phyloP scores from a whole-genome alignment of 2,113 vertebrate species.

The Grammomys surdaster region DNA sequence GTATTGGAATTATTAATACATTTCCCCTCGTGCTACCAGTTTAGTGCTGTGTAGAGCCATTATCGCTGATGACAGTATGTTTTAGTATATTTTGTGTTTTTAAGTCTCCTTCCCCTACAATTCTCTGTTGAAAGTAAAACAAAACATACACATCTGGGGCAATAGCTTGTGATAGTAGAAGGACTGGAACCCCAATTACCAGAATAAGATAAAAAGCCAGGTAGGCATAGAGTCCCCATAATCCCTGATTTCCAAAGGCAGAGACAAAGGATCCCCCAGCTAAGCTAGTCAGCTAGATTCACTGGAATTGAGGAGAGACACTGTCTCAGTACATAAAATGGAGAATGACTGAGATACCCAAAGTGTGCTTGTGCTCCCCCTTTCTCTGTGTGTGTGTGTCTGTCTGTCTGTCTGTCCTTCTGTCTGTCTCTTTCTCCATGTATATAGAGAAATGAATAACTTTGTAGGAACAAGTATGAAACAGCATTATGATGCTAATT shows the following conservation, averaged over 20 bases:
- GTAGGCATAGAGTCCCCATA: not conserved
- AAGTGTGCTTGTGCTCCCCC: not conserved
- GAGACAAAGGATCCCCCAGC: not conserved
- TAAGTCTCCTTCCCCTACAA: not conserved
- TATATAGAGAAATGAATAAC: not conserved
- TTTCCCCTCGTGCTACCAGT: not conserved
- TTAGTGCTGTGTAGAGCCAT: not conserved
- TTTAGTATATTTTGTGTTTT: not conserved
- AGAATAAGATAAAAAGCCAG: not conserved
- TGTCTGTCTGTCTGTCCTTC: not conserved
- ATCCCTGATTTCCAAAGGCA: not conserved
- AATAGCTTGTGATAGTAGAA: not conserved
- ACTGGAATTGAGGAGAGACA: not conserved
- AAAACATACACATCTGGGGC: not conserved
- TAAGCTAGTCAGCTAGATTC: not conserved
- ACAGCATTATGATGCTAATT: not conserved
- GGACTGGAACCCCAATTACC: not conserved
- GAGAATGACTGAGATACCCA: not conserved
- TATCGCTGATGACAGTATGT: not conserved
- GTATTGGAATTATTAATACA: not conserved
- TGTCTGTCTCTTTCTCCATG: not conserved
- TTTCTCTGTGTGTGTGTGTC: not conserved
- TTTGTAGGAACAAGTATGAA: not conserved
- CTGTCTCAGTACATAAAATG: not conserved
- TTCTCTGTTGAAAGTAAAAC: not conserved